These are phyloP conservation scores for Drosophila imparisetae DNA, from an alignment of 2,888 invertebrate genomes.

Conservation along the genomic window DNA sequence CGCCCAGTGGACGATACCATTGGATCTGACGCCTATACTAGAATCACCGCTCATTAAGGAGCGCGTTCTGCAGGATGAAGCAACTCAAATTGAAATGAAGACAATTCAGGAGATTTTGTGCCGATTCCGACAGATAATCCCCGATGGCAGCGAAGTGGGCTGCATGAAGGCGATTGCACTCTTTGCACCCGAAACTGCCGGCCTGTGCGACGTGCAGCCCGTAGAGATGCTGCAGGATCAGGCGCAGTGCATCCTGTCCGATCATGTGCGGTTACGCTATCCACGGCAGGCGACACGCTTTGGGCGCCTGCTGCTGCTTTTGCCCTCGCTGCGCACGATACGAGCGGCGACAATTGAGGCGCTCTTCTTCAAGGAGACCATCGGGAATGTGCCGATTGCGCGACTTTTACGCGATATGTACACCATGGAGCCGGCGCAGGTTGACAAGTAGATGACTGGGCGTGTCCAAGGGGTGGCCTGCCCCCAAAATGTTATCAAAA, in stretches of 20 bases:
- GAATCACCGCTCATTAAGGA: slow-evolving; percentile 92
- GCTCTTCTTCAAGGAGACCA: slow-evolving; percentile 95
- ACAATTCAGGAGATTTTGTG: slow-evolving; percentile 95
- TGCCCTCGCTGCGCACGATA: no score
- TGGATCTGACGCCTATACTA: slow-evolving; percentile 93
- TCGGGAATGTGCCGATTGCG: slow-evolving; percentile 97
- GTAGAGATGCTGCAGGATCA: slow-evolving; percentile 98
- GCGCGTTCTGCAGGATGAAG: slow-evolving; percentile 89
- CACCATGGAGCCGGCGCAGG: no score
- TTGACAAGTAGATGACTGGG: slow-evolving; percentile 68
- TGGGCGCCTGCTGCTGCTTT: no score
- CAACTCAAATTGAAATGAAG: slow-evolving; percentile 91
- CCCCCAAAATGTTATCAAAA: slow-evolving; percentile 56
- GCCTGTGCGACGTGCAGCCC: slow-evolving; percentile 93
- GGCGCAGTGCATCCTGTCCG: slow-evolving; percentile 96
- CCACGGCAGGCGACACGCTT: slow-evolving; percentile 95
- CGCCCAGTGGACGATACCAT: slow-evolving; percentile 96
- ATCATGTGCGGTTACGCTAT: slow-evolving; percentile 95
- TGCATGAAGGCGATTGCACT: slow-evolving; percentile 97
- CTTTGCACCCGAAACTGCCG: slow-evolving; percentile 95
- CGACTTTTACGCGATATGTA: no score
- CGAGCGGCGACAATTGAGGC: slow-evolving; percentile 93
- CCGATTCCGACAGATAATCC: slow-evolving; percentile 94
- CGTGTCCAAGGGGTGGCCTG: slow-evolving; percentile 15
- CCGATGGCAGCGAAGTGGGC: slow-evolving; percentile 96